Evolutionary conservation across 2,797 vertebrate species (phyloP).

Genomic region (Micropoecilia bifurca): DNA sequence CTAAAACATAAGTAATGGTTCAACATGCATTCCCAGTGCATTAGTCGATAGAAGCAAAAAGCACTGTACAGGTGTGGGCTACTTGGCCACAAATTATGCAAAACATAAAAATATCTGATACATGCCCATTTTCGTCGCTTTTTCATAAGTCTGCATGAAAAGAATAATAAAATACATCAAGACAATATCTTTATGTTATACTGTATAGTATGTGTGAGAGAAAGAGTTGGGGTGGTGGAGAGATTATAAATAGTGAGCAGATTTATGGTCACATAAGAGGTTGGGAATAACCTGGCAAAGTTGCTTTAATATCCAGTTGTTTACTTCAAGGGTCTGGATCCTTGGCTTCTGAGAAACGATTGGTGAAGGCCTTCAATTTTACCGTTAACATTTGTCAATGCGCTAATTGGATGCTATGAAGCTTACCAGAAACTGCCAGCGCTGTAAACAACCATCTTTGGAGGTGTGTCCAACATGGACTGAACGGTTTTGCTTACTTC

Average conservation of each 20-base stretch:
- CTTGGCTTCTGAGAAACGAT: too few species aligned
- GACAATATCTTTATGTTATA: too few species aligned
- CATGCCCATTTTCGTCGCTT: not conserved
- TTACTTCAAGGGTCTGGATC: not conserved
- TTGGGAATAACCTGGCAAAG: constrained; percentile 37
- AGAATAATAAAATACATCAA: not conserved
- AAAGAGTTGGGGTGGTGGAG: not conserved
- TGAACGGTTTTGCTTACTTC: too few species aligned
- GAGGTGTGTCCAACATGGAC: too few species aligned
- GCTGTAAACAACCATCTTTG: too few species aligned
- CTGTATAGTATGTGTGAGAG: not conserved
- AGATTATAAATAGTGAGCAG: constrained; percentile 1
- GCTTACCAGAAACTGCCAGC: too few species aligned
- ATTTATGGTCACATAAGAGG: constrained; percentile 53
- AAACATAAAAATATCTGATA: not conserved
- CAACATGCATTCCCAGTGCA: not conserved
- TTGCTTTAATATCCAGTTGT: constrained; percentile 39
- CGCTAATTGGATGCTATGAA: too few species aligned
- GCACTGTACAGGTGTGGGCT: not conserved
- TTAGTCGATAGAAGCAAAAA: not conserved
- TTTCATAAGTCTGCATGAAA: not conserved
- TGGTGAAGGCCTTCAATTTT: too few species aligned
- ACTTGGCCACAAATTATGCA: not conserved
- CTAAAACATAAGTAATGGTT: not conserved
- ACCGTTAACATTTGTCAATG: too few species aligned